A percentile compares a stretch with the other conserved stretches of the same genome.
These are phyloP conservation scores for Aphis craccivora DNA, from an alignment of 1,140 invertebrate genomes.

Conservation along the genomic window DNA sequence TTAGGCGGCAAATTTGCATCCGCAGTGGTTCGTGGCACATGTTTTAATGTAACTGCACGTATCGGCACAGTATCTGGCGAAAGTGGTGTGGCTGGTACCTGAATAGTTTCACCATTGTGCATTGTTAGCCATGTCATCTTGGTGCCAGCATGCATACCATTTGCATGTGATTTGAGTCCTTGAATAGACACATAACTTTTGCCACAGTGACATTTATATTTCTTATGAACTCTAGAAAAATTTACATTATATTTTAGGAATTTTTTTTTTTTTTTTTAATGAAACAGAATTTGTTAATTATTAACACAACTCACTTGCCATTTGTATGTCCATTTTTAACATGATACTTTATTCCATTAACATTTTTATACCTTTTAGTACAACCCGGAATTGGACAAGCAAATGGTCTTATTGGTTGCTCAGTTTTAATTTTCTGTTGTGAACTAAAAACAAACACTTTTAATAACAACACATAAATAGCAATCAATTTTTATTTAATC, in stretches of 20 bases:
- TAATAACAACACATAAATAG: not conserved
- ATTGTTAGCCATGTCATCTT: conserved; percentile 55
- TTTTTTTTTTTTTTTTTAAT: not conserved
- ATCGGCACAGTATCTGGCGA: conserved; percentile 49
- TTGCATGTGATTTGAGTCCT: conserved; percentile 76
- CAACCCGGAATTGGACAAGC: conserved; percentile 84
- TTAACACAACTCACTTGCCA: conserved; percentile 62
- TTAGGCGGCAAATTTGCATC: conserved; percentile 45
- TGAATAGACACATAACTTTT: conserved; percentile 83
- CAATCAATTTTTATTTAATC: not conserved
- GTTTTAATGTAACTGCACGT: conserved; percentile 46
- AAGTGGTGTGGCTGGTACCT: conserved; percentile 46
- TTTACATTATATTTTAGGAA: conserved; percentile 30
- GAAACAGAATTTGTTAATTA: not conserved
- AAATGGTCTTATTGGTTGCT: conserved; percentile 72
- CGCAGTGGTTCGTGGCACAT: conserved; percentile 35
- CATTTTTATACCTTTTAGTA: conserved; percentile 85
- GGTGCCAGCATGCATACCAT: conserved; percentile 55
- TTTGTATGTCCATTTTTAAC: conserved; percentile 85
- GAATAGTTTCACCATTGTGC: conserved; percentile 53
- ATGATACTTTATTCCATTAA: conserved; percentile 89
- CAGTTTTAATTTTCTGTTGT: conserved; percentile 64
- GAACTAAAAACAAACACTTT: conserved; percentile 57
- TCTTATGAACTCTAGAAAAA: conserved; percentile 75
- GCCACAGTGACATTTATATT: conserved; percentile 80